Evolutionary conservation across 2,888 invertebrate species (phyloP), one percentile per base, ranked within the genome.

Genomic region (Noctua janthe): DNA sequence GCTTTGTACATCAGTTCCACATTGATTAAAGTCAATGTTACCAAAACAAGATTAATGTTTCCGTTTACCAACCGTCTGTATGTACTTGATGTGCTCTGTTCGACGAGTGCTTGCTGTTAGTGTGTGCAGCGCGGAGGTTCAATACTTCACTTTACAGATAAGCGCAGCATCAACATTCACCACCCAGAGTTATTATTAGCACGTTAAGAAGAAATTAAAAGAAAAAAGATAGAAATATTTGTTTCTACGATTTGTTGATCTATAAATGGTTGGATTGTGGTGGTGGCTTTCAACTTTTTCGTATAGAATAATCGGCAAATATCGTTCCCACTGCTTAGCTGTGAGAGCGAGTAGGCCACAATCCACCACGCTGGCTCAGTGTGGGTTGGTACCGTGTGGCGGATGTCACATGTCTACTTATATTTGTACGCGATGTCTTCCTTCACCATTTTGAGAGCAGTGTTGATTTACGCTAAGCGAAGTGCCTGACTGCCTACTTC

Each of bases 131-230:
- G 39, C 72, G n/a, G 59, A 29, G 17, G 39, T 23, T 15, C 54
- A 39, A 59, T 62, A 35, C 23, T 23, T 71, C 72, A 73, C 29
- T 15, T 54, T 39, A 39, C 67, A 43, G 75, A 62, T 71, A 66
- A 80, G 47, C 20, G 47, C 62, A 71, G 73, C 56, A 15, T n/a
- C 43, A 23, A 56, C 35, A 17, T 66, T n/a, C 66, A 59, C 51
- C 71, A 51, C 43, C 6, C 8, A 23, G n/a, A 1, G 51, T n/a
- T 54, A 43, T 74, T 69, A 62, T 35, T n/a, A 71, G 66, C 66
- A 43, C 20, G 6, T 17, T 8, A 13, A 29, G 8, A 2, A 43
- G 49, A 54, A 39, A 39, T 39, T 39, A 39, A 39, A 39, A 39
- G 39, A 39, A 39, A 39, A 39, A 39, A 39, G 39, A 39, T 4